Percentiles rank a stretch among this genome's conserved stretches.
These are phyloP conservation scores for Micropoecilia bifurca DNA, from an alignment of 2,797 vertebrate genomes.

Conservation along the genomic window DNA sequence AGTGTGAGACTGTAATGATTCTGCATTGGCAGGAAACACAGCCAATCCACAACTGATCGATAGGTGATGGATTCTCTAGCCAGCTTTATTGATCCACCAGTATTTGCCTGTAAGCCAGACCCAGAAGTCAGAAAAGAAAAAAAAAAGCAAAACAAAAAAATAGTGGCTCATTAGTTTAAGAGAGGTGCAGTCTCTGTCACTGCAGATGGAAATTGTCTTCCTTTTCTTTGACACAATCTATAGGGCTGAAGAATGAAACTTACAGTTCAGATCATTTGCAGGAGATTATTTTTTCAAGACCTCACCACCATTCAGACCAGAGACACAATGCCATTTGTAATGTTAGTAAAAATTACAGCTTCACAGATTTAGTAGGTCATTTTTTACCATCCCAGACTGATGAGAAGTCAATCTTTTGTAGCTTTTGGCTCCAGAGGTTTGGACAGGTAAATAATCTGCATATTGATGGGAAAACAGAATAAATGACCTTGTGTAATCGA, in stretches of 20 bases:
- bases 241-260: constrained; percentile 49
- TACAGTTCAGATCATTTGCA: constrained; percentile 35
- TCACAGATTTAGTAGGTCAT: constrained; percentile 54
- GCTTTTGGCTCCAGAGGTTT: constrained; percentile 53
- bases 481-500: constrained; percentile 37
- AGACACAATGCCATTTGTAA: constrained; percentile 50
- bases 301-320: constrained; percentile 34
- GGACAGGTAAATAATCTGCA: constrained; percentile 11
- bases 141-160: not conserved
- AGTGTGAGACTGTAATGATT: constrained; percentile 72
- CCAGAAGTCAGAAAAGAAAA: constrained; percentile 20
- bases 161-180: constrained; percentile 51
- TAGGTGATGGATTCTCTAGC: constrained; percentile 55
- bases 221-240: constrained; percentile 27
- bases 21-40: constrained; percentile 48
- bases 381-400: constrained; percentile 61
- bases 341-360: constrained; percentile 49
- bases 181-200: constrained; percentile 43
- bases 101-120: constrained; percentile 51
- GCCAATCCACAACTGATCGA: constrained; percentile 67
- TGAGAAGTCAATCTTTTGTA: constrained; percentile 56
- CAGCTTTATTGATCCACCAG: constrained; percentile 65
- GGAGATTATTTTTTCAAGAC: constrained; percentile 52
- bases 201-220: constrained; percentile 53
- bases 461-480: constrained; percentile 26